A percentile compares a stretch with the other conserved stretches of the same genome.
These are phyloP conservation scores for Apeira syringaria DNA, from an alignment of 2,888 invertebrate genomes.

Conservation along the genomic window DNA sequence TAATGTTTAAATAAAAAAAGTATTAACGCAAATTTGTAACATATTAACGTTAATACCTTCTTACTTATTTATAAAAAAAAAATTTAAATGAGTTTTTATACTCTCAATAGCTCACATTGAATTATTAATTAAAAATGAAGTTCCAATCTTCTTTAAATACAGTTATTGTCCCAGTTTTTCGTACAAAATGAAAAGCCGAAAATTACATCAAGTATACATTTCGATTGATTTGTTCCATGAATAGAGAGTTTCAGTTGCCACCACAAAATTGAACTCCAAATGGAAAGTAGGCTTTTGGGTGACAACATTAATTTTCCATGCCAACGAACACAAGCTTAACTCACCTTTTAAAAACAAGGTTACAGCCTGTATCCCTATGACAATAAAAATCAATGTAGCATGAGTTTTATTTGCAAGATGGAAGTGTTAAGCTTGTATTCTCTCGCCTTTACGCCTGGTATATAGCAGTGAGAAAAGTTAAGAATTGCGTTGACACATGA, in stretches of 20 bases:
- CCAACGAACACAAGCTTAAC: conserved; percentile 30
- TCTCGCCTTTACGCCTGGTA: conserved; percentile 42
- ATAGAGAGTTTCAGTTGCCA: conserved; percentile 26
- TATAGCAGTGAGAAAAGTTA: conserved; percentile 48
- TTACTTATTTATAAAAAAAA: no score
- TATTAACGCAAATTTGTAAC: no score
- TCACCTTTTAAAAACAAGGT: not conserved
- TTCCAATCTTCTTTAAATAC: no score
- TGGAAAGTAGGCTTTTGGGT: conserved; percentile 46
- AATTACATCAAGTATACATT: conserved; percentile 9
- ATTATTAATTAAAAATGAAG: no score
- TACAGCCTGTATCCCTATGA: conserved; percentile 6
- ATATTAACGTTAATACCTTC: no score
- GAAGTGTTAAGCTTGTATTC: conserved; percentile 29
- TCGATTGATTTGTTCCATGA: conserved; percentile 33
- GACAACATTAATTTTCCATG: conserved; percentile 57
- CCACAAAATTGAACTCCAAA: conserved; percentile 43
- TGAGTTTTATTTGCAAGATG: conserved; percentile 12
- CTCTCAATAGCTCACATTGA: no score
- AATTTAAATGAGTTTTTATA: no score
- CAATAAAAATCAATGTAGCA: conserved; percentile 32
- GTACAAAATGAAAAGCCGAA: conserved; percentile 1
- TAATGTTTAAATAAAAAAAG: no score
- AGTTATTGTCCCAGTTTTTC: not conserved
- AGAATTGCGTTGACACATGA: conserved; percentile 50